phyloP scores from a whole-genome alignment of 2,888 invertebrate species.

The Drosophila crucigera region DNA sequence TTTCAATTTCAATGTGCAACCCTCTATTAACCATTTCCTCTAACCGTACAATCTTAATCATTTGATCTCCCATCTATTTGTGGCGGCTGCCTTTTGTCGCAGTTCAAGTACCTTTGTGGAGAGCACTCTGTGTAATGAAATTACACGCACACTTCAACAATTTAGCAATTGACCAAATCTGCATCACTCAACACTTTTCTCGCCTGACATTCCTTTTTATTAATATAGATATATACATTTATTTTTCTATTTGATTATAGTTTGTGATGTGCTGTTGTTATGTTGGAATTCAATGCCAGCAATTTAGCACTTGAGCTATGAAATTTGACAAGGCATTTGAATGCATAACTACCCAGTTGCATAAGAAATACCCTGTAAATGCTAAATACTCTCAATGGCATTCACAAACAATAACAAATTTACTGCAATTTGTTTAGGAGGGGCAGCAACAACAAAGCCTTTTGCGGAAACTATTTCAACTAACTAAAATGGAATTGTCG shows the following conservation, averaged over 20 bases:
- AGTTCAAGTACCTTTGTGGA: constrained; percentile 38
- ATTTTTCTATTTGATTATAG: constrained; percentile 64
- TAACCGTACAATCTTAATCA: constrained; percentile 40
- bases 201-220: constrained; percentile 12
- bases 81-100: constrained; percentile 39
- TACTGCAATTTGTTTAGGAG: constrained; percentile 51
- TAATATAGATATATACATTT: constrained; percentile 4
- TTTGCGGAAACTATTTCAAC: constrained; percentile 51
- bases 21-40: constrained; percentile 44
- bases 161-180: constrained; percentile 68
- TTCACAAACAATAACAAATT: constrained; percentile 58
- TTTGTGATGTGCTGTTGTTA: constrained; percentile 38
- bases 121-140: constrained; percentile 58
- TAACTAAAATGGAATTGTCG: constrained; percentile 45
- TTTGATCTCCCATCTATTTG: constrained; percentile 35
- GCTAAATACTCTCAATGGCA: constrained; percentile 28
- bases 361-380: constrained; percentile 40
- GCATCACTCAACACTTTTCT: constrained; percentile 47
- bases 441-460: constrained; percentile 35
- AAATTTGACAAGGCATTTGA: constrained; percentile 19
- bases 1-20: constrained; percentile 15
- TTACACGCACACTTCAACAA: constrained; percentile 77
- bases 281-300: constrained; percentile 59
- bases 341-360: constrained; percentile 32
- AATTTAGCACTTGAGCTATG: constrained; percentile 67